Base-by-base conservation (phyloP, 2,113 vertebrate species). In the Antigone vipio region DNA sequence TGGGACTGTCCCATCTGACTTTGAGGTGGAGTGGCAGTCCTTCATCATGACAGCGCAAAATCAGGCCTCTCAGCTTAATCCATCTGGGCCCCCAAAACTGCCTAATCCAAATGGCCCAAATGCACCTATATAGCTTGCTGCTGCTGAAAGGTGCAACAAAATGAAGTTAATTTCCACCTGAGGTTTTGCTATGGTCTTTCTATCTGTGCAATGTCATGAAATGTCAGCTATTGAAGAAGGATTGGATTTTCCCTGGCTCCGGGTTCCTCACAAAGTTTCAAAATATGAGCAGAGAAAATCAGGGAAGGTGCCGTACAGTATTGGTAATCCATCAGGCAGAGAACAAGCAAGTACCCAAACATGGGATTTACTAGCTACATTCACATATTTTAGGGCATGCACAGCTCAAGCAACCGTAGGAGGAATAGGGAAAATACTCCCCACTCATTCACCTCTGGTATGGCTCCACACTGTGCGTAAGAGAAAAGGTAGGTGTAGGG, bases 391-490 rank as follows among this genome's bases (percentile, higher is more conserved):
- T 77, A 66, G n/a, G 38, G 44, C 15, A 50, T 38, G 12, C 12
- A 47, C 4, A 59, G 15, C 52, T 84, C 8, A 35, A 40, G 22
- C 44, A 71, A 62, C n/a, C 55, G 32, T 53, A 63, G 73, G 19
- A 83, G 34, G 56, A 91, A 63, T 17, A 67, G 75, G 47, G 29
- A 30, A 91, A 75, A 59, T 78, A 35, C 23, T 84, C 49, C 42
- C 4, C 27, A 29, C 14, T 59, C 75, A 16, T 71, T 86, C 49
- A 72, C 32, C 52, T 93, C 47, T 52, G 38, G 11, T 71, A 55
- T 0, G 0, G 12, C 59, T 84, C 32, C n/a, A 22, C 10, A 52
- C 10, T 0, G 1, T 50, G 32, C 12, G 13, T 47, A 59, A 55
- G 34, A 53, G 45, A 88, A 90, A 60, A 81, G 38, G 40, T 55